phyloP scores from a whole-genome alignment of 2,113 vertebrate species.

The Phrynosoma platyrhinos region DNA sequence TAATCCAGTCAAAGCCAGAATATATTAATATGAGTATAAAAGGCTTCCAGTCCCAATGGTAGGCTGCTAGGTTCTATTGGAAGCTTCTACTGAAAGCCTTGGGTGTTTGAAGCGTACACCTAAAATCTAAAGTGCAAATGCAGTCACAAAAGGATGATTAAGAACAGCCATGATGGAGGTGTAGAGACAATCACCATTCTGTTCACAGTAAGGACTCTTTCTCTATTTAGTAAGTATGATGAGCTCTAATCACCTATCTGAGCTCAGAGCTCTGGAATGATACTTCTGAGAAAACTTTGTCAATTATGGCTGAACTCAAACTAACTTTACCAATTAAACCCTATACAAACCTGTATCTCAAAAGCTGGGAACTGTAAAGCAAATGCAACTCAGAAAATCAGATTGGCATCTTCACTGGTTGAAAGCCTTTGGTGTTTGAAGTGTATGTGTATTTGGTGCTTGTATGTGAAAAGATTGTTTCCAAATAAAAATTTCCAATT shows the following conservation, averaged over 20 bases:
- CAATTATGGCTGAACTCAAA: background rate
- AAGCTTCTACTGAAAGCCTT: background rate
- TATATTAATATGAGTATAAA: background rate
- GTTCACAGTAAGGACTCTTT: background rate
- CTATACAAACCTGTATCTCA: constrained; percentile 5
- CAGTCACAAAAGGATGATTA: background rate
- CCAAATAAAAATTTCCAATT: background rate
- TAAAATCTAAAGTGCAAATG: background rate
- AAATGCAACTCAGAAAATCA: constrained; percentile 25
- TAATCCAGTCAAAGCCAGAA: background rate
- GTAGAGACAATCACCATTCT: background rate
- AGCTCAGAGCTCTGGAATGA: background rate
- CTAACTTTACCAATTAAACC: constrained; percentile 26
- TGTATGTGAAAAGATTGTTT: background rate
- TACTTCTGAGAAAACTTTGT: background rate
- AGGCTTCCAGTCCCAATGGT: background rate
- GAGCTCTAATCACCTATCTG: background rate
- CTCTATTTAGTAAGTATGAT: background rate
- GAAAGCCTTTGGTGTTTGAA: too few species aligned
- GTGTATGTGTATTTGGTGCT: background rate
- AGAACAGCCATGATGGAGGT: too few species aligned
- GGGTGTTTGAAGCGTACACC: background rate
- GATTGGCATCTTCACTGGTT: background rate
- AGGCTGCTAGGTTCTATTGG: background rate
- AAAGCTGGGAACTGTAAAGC: constrained; percentile 8